These are phyloP conservation scores for Atrina japonica DNA, from an alignment of 2,888 invertebrate species.

Conservation along the genomic window DNA sequence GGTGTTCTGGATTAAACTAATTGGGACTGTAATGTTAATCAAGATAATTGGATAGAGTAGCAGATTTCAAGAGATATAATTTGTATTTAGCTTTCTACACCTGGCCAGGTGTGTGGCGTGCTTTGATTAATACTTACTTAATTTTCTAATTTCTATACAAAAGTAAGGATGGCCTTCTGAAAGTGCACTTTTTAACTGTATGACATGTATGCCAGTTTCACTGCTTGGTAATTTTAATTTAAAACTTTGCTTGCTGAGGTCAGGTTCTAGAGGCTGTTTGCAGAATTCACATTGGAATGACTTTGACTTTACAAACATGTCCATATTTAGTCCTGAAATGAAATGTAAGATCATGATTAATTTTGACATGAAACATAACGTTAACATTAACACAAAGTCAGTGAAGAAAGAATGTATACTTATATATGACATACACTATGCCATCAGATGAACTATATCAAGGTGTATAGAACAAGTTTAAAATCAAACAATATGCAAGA, in stretches of 20 bases:
- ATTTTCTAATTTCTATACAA: constrained; percentile 64
- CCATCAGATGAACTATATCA: not conserved
- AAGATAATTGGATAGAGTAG: no score
- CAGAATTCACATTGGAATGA: constrained; percentile 56
- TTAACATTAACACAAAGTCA: constrained; percentile 1
- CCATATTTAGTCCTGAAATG: constrained; percentile 58
- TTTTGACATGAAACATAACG: no score
- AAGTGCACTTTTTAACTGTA: constrained; percentile 71
- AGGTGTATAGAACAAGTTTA: no score
- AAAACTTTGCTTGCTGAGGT: constrained; percentile 47
- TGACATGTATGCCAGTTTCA: constrained; percentile 67
- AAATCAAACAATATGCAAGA: no score
- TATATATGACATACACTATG: not conserved
- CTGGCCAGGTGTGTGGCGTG: no score
- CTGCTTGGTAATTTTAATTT: constrained; percentile 60
- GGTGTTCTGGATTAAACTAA: no score
- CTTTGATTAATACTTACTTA: constrained; percentile 71
- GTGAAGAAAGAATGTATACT: no score
- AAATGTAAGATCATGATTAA: not conserved
- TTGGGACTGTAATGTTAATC: no score
- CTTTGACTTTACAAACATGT: constrained; percentile 63
- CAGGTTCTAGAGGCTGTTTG: constrained; percentile 26
- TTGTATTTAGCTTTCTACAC: no score
- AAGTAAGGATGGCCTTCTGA: constrained; percentile 62
- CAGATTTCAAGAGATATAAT: no score